Evolutionary conservation across 2,113 vertebrate genomes (phyloP).

Genomic region (Rhinolophus sinicus): DNA sequence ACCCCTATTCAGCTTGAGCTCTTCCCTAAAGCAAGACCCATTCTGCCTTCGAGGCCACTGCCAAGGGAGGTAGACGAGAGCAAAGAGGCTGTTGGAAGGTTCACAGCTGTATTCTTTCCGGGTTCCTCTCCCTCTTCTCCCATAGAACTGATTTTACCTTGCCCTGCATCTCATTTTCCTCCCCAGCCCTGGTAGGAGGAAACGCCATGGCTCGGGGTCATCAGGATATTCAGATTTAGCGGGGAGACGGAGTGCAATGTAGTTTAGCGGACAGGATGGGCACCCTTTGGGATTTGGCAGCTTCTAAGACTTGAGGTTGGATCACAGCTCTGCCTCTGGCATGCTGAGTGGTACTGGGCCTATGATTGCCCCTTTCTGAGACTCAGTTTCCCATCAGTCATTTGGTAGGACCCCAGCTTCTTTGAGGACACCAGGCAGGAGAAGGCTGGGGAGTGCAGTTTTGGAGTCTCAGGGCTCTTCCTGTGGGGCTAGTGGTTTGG

Average conservation of each 20-base stretch:
- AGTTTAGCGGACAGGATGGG: not conserved
- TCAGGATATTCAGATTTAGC: not conserved
- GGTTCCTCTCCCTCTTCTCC: not conserved
- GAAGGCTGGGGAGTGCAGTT: not conserved
- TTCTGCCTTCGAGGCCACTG: not conserved
- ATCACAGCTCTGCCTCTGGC: not conserved
- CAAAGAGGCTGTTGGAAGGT: not conserved
- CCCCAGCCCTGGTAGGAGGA: not conserved
- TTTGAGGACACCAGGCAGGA: conserved; percentile 22
- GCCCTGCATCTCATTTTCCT: not conserved
- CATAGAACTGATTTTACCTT: not conserved
- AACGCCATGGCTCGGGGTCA: not conserved
- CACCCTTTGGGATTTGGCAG: not conserved
- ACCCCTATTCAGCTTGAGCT: not conserved
- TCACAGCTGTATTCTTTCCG: not conserved
- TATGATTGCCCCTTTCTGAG: not conserved
- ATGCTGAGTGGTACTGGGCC: not conserved
- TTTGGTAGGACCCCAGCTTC: not conserved
- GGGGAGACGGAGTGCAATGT: not conserved
- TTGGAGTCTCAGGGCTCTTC: not conserved
- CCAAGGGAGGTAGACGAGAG: not conserved
- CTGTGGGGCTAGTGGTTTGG: conserved; percentile 29
- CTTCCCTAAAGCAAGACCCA: not conserved
- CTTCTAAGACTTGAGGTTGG: not conserved
- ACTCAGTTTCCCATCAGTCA: not conserved